Evolutionary conservation across 2,797 vertebrate species (phyloP), one percentile per base, ranked within the genome.

Genomic region (Leptoclinus maculatus): DNA sequence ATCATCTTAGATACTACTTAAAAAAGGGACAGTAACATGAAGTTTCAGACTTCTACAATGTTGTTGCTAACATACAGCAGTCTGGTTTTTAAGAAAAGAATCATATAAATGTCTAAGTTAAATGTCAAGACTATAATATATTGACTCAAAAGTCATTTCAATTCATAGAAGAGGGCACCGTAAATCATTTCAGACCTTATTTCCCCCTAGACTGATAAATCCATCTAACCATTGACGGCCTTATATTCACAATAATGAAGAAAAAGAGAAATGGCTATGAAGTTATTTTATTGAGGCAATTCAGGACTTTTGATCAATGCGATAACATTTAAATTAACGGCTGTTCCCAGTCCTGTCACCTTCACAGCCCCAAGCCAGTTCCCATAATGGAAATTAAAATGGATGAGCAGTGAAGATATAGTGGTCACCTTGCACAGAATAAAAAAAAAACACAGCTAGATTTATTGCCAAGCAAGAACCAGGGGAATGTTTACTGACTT

Each of bases 291-390:
- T 64, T 56, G 25, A 45, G 14, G 9, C 49, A 49, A 29, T 47
- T 76, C 49, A 53, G 43, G 36, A 62, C 66, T 72, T 83, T 83
- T 60, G 84, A 87, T 88, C 39, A 69, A 57, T 68, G 17, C 64
- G 65, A 83, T 59, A 49, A 67, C 47, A 45, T 53, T 85, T 78
- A 62, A 83, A 85, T 85, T 17, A 85, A 70, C 41, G 74, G 2
- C 51, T 67, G 70, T 76, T 78, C 5, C 27, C 47, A 49, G 58
- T 9, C 66, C 62, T 56, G 39, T 73, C 79, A 79, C 74, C 27
- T 74, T 75, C 58, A 68, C 36, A 75, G 70, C 49, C 39, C 41
- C 10, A 19, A 64, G 64, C 41, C 60, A n/a, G 47, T 58, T 66
- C 41, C 45, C 23, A 58, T 67, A 82, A 84, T 72, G 34, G 69